Evolutionary conservation across 92 coral and sea anemone species (phyloP), one percentile per base, ranked within the genome.

Genomic region (Parazoanthus darwini): DNA sequence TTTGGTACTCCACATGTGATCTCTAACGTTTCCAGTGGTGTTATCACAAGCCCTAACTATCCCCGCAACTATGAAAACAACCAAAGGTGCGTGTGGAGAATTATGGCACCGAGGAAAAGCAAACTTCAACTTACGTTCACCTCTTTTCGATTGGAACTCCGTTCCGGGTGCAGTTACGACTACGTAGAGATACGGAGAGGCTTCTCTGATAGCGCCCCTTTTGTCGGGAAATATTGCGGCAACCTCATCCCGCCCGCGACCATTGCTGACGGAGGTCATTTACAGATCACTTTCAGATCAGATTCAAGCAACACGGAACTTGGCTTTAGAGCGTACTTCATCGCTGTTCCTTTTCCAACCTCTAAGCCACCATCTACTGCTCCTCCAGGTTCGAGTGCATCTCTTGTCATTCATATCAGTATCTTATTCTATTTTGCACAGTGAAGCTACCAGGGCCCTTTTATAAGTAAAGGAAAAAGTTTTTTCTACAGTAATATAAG

Each of bases 211-310:
- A 74, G 79, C 46, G 79, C 79, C 79, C 79, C 43, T n/a, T 38
- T 74, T 20, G 44, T 74, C 3, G 79, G 79, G 10, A 74, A 37
- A 74, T 74, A 74, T 50, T 74, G 79, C n/a, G 79, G 79, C 16
- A 14, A 7, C 39, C 20, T 8, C 39, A 74, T 38, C 7, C 51
- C 79, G 10, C 79, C 79, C 13, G 38, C 5, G 6, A 14, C 38
- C n/a, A 37, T 35, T 38, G 46, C 39, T 13, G 42, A 54, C 18
- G 59, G 42, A 35, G 79, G 79, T 3, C 42, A 39, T 74, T 74
- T 74, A 74, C 79, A 74, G 46, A 74, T 74, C 50, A 74, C 46
- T 37, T 74, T 74, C 79, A 14, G 42, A 14, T 74, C 79, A 74
- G 79, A 74, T 74, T 39, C 43, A 74, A 74, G 79, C 79, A 74